phyloP scores from a whole-genome alignment of 2,113 vertebrate genomes.

The Alligator mississippiensis region DNA sequence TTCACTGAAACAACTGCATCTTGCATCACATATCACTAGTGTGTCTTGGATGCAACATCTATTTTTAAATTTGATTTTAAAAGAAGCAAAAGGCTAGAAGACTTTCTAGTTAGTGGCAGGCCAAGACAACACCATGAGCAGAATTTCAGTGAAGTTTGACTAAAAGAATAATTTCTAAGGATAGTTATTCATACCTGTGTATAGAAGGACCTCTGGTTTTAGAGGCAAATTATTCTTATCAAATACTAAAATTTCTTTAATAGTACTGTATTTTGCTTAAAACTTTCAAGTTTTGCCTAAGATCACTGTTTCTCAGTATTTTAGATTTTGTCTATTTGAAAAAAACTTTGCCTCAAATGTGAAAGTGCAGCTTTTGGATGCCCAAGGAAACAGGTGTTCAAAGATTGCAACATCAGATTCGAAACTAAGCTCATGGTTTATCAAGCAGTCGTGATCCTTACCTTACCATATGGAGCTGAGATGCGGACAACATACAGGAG shows the following conservation, averaged over 20 bases:
- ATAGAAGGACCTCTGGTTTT: not conserved
- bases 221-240: not conserved
- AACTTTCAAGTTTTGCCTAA: not conserved
- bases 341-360: too few relatives aligned
- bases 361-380: too few relatives aligned
- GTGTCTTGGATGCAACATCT: not conserved
- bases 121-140: not conserved
- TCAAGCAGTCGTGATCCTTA: too few relatives aligned
- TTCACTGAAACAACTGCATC: not conserved
- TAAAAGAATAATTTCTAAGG: not conserved
- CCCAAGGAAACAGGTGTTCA: too few relatives aligned
- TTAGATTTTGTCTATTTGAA: not conserved
- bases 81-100: conserved; percentile 1
- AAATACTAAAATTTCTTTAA: not conserved
- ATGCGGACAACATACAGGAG: too few relatives aligned
- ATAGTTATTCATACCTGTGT: not conserved
- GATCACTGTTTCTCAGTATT: not conserved
- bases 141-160: not conserved
- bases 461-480: too few relatives aligned
- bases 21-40: not conserved
- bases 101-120: not conserved
- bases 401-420: too few relatives aligned
- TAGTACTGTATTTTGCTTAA: not conserved
- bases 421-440: too few relatives aligned
- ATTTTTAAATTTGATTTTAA: conserved; percentile 20